Evolutionary conservation across 2,797 vertebrate genomes (phyloP), one percentile per base, ranked within the genome.

Genomic region (Acestrorhynchus altus): DNA sequence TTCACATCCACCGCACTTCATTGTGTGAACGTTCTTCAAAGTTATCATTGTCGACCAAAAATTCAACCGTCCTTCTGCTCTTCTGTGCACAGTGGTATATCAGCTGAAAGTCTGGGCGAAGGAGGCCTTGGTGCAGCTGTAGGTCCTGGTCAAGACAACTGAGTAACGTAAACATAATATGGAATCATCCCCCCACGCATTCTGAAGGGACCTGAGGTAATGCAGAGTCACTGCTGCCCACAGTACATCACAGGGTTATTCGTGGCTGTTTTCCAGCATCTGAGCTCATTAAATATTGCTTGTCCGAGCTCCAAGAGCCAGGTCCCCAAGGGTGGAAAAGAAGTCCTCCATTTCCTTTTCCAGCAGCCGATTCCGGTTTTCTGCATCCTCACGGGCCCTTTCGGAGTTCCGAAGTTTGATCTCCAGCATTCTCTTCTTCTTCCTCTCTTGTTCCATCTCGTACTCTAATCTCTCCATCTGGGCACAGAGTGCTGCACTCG

Each of bases 261-360:
- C 66, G 72, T 77, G 75, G 52, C 35, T 63, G 18, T 64, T 67
- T 63, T 70, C 74, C 49, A 64, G 72, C 35, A 78, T 1, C 39
- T 28, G 11, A 40, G 24, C 71, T 61, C 10, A 24, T 18, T 16
- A 89, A 57, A 90, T 90, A 83, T 94, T 86, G 77, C 93, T 87
- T 54, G 89, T 94, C 87, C 80, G 94, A 44, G 88, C 83, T 54
- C 93, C 94, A 51, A 91, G 84, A 59, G 96, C 95, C 82, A 98
- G 88, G 84, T 93, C 95, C 18, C 96, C 96, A 71, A 99, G 86
- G 0, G 97, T 97, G 59, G 95, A 93, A 77, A 99, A 99, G 85
- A 99, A 98, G 57, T 96, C 95, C 86, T 98, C 97, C 97, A 98
- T 99, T 85, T 99, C 97, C 78, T 93, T 94, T 90, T 99, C 97